Evolutionary conservation across 2,113 vertebrate species (phyloP).

Genomic region (Blennius ocellaris): DNA sequence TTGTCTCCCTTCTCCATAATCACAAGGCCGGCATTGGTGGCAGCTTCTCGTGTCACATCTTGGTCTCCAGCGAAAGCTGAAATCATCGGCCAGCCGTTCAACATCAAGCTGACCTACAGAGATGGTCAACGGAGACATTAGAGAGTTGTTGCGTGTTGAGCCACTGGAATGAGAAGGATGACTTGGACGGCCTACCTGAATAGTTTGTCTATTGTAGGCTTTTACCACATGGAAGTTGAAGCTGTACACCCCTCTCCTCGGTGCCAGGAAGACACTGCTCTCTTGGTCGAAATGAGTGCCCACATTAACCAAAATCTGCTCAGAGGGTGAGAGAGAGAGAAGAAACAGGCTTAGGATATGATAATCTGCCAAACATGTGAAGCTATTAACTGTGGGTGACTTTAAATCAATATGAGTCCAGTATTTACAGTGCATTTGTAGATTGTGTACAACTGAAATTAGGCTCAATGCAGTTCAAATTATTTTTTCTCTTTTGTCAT

Average conservation of each 20-base stretch:
- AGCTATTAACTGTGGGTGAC: no score
- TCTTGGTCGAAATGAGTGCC: slow-evolving; percentile 89
- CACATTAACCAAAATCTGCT: slow-evolving; percentile 89
- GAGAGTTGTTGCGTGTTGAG: background rate
- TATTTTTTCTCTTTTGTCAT: no score
- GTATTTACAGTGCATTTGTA: no score
- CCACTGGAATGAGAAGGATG: fast-evolving
- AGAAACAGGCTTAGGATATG: no score
- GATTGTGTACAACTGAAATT: no score
- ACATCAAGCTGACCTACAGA: slow-evolving; percentile 88
- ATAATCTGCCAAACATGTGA: no score
- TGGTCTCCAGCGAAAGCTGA: slow-evolving; percentile 91
- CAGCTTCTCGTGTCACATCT: slow-evolving; percentile 90
- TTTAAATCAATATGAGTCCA: no score
- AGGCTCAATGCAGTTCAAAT: no score
- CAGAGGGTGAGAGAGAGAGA: background rate
- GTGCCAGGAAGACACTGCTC: slow-evolving; percentile 88
- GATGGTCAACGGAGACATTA: background rate
- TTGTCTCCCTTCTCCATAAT: slow-evolving; percentile 91
- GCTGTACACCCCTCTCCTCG: slow-evolving; percentile 89
- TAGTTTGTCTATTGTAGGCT: slow-evolving; percentile 91
- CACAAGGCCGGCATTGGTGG: slow-evolving; percentile 88
- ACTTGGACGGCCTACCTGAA: slow-evolving; percentile 80
- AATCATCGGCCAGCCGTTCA: slow-evolving; percentile 90
- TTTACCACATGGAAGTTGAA: slow-evolving; percentile 93